These are phyloP conservation scores for Pseudochaenichthys georgianus DNA, from an alignment of 2,797 vertebrate genomes.

Conservation along the genomic window DNA sequence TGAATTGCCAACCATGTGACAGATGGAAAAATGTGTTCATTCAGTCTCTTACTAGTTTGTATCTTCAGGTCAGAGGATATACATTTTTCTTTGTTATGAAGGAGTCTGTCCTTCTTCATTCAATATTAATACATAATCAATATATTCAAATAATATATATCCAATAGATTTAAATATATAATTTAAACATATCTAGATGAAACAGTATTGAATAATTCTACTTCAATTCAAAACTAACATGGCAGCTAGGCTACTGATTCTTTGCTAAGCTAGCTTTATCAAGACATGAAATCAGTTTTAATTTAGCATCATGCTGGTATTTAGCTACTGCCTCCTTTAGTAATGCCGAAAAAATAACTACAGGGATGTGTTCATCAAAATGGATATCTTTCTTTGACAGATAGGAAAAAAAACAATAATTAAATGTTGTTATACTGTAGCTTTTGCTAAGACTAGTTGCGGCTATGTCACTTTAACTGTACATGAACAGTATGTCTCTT, in stretches of 20 bases:
- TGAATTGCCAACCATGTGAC: not conserved
- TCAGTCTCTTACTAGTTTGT: not conserved
- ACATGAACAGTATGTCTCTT: not conserved
- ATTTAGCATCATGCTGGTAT: not conserved
- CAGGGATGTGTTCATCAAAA: not conserved
- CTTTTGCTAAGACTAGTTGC: not conserved
- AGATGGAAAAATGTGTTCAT: not conserved
- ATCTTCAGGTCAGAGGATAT: not conserved
- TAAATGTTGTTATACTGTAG: not conserved
- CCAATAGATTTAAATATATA: not conserved
- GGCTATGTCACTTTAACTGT: not conserved
- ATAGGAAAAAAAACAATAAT: not conserved
- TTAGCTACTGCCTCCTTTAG: not conserved
- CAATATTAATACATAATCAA: not conserved
- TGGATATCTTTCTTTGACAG: not conserved
- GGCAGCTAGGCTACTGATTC: not conserved
- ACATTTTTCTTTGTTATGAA: not conserved
- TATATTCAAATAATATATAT: not conserved
- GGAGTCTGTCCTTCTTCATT: no score
- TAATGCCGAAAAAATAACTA: not conserved
- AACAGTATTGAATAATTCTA: not conserved
- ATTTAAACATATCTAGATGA: not conserved
- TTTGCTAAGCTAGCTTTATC: not conserved
- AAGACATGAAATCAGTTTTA: not conserved
- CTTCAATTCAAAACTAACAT: not conserved